These are phyloP conservation scores for Micrasema longulum DNA, from an alignment of 1,140 invertebrate species.

Conservation along the genomic window DNA sequence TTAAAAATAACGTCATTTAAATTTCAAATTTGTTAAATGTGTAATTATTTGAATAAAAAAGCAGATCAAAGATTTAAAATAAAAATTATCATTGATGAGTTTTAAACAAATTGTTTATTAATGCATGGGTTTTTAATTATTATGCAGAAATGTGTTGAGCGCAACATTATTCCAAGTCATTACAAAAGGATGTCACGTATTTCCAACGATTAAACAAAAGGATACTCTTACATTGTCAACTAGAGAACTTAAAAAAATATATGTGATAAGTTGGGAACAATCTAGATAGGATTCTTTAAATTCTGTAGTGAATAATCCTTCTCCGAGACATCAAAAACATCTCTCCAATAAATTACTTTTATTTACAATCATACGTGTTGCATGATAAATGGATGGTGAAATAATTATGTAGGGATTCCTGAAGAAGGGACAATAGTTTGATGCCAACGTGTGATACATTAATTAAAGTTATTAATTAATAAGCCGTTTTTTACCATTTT, in stretches of 20 bases:
- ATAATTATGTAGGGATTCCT: background rate
- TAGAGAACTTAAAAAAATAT: slow-evolving; percentile 10
- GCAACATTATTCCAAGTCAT: background rate
- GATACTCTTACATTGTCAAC: slow-evolving; percentile 14
- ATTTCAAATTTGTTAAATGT: no score
- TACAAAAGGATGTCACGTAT: slow-evolving; percentile 16
- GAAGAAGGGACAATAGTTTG: background rate
- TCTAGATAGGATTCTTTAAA: slow-evolving; percentile 14
- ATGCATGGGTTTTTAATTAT: no score
- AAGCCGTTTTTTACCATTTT: no score
- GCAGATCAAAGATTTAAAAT: no score
- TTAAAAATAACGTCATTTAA: no score
- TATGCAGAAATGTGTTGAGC: slow-evolving; percentile 14
- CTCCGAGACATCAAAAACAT: background rate
- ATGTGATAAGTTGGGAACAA: slow-evolving; percentile 2
- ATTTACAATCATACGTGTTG: slow-evolving; percentile 1
- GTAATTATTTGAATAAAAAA: no score
- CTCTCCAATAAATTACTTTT: background rate
- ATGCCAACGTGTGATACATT: no score
- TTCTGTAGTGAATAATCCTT: background rate
- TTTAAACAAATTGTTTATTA: no score
- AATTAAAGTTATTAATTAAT: no score
- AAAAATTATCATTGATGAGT: no score
- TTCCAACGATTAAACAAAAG: slow-evolving; percentile 27
- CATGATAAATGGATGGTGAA: background rate